Evolutionary conservation across 2,888 invertebrate genomes (phyloP).

Genomic region (Tortricodes alternella): DNA sequence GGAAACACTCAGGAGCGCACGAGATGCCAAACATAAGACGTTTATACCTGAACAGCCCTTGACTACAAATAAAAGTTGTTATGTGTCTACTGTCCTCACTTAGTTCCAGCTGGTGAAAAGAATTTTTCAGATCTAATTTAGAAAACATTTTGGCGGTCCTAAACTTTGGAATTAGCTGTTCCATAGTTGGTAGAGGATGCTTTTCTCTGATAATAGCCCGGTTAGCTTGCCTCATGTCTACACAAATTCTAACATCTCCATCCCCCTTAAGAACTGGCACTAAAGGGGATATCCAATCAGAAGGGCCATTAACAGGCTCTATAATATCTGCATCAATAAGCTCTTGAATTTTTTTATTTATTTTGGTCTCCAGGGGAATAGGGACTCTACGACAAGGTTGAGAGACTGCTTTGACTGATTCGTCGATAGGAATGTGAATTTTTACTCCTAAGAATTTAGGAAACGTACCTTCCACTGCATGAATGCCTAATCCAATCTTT

Average conservation of each 20-base stretch:
- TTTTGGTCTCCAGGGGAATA: background rate
- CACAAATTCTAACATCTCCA: background rate
- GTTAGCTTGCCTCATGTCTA: background rate
- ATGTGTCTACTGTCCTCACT: background rate
- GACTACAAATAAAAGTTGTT: background rate
- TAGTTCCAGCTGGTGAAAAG: background rate
- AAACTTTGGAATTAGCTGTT: background rate
- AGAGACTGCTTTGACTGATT: background rate
- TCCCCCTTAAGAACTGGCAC: background rate
- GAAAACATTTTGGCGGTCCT: background rate
- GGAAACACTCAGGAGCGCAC: background rate
- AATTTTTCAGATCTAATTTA: background rate
- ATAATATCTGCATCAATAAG: background rate
- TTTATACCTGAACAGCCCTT: background rate
- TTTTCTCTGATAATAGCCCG: background rate
- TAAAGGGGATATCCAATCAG: background rate
- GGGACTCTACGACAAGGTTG: slow-evolving; percentile 1
- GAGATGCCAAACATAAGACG: too few species aligned
- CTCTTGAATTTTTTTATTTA: slow-evolving; percentile 1
- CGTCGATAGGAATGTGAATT: background rate
- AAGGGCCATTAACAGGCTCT: background rate
- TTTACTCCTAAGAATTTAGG: background rate
- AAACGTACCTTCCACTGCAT: background rate
- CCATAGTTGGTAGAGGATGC: background rate
- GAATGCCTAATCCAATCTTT: background rate